Evolutionary conservation across 1,140 invertebrate species (phyloP), one percentile per base, ranked within the genome.

Genomic region (Schlechtendalia chinensis): DNA sequence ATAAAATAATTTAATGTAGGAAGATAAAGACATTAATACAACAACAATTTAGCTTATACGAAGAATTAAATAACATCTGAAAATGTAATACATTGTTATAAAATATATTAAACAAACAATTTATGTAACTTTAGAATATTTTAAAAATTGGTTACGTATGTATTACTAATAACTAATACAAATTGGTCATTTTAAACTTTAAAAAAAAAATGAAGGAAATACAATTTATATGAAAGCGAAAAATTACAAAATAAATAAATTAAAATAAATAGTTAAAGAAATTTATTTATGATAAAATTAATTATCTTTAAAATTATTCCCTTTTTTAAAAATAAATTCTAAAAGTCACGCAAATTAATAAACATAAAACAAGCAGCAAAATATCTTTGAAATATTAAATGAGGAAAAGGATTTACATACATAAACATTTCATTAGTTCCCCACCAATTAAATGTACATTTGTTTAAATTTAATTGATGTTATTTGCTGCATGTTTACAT

Each of bases 101-200:
- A 81, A 50, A 80, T 29, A 69, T 58, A n/a, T n/a, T n/a, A n/a
- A n/a, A n/a, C 32, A 81, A 81, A 81, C 71, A 59, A 72, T 71
- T 71, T 32, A 81, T 50, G 56, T 14, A 81, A 50, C 56, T 67
- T 47, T 29, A 81, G 45, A 22, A 67, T 53, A 67, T 56, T 27
- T 69, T 24, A 69, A 69, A 16, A 1, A 22, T 69, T 27, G 22
- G n/a, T 12, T n/a, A n/a, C n/a, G n/a, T n/a, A n/a, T n/a, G n/a
- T n/a, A n/a, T n/a, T n/a, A n/a, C n/a, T n/a, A n/a, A n/a, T n/a
- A n/a, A n/a, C n/a, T n/a, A n/a, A n/a, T 24, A 67, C 14, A n/a
- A 4, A 17, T 11, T 39, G 32, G 32, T 39, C n/a, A 59, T 24
- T 59, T 65, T 32, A 32, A 32, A 32, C 32, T 19, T 32, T 39